A percentile compares a stretch with the other conserved stretches of the same genome.
phyloP scores from a whole-genome alignment of 2,113 vertebrate species.

The Centropus bengalensis region DNA sequence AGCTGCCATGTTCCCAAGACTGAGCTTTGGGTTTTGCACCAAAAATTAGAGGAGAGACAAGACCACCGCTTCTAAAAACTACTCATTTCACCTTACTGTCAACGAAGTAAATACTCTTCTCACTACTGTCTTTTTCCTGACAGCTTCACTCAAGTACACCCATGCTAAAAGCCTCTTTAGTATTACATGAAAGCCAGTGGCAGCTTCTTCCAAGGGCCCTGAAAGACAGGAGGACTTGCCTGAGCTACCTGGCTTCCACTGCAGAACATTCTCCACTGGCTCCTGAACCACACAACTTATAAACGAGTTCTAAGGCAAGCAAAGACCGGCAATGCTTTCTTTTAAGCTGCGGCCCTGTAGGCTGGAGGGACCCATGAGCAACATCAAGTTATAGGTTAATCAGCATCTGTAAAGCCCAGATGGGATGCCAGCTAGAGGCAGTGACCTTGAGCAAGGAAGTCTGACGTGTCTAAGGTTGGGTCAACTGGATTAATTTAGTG shows the following conservation, averaged over 20 bases:
- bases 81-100: neutral
- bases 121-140: neutral
- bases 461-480: neutral
- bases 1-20: neutral
- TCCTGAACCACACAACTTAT: neutral
- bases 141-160: neutral
- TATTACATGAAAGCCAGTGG: neutral
- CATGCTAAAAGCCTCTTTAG: neutral
- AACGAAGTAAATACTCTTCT: neutral
- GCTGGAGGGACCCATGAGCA: neutral
- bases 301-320: neutral
- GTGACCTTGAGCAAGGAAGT: conserved; percentile 27
- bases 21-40: neutral
- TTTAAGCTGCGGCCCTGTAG: neutral
- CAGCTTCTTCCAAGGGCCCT: neutral
- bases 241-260: neutral
- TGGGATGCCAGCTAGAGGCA: neutral
- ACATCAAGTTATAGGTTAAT: neutral
- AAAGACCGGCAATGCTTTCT: neutral
- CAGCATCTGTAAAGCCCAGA: conserved; percentile 19
- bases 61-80: neutral
- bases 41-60: neutral
- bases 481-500: conserved; percentile 18
- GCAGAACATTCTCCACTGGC: neutral
- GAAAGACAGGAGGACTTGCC: neutral